Evolutionary conservation across 2,888 invertebrate species (phyloP), one percentile per base, ranked within the genome.

Genomic region (Drosophila leonis): DNA sequence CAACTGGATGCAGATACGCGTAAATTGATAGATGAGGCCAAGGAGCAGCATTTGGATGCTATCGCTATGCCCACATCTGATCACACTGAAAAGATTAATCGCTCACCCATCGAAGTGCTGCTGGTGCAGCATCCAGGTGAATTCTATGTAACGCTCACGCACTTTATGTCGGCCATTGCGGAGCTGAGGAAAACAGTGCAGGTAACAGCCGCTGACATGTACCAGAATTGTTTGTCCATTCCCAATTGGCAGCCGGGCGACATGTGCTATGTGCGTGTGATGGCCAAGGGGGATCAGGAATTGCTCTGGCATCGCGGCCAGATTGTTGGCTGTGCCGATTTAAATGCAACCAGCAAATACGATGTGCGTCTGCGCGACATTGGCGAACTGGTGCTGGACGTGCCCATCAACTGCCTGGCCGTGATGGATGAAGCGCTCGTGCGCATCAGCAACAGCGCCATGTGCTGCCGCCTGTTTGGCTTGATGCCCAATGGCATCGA

Each of bases 401-500:
- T 86, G 1, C 8, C 27, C 3, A 5, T 10, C 94, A 95, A 75
- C 93, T 92, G 1, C 93, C 95, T 15, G 89, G 92, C 0, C 57
- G 87, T 0, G 2, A 92, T 96, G 6, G 90, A 94, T 13, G 82
- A 92, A 0, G 91, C 94, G 10, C 95, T 96, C 72, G 87, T 92
- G 9, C 90, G 91, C 0, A 91, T 94, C 1, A 94, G 94, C 0
- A 94, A 95, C 67, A 95, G 95, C 0, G 95, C 95, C 0, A 93
- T 95, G 27, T 94, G 94, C 76, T 96, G 97, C 72, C 95, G 96
- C 88, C 90, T 98, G 56, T 95, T 94, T 2, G 96, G 96, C 24
- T 94, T 97, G 12, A 92, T 93, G 29, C 96, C 97, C 0, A 96
- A 96, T 0, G 95, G 96, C 0, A 95, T 95, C 0, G 93, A 94